These are phyloP conservation scores for Apodemus agrarius DNA, from an alignment of 2,797 vertebrate species.

Conservation along the genomic window DNA sequence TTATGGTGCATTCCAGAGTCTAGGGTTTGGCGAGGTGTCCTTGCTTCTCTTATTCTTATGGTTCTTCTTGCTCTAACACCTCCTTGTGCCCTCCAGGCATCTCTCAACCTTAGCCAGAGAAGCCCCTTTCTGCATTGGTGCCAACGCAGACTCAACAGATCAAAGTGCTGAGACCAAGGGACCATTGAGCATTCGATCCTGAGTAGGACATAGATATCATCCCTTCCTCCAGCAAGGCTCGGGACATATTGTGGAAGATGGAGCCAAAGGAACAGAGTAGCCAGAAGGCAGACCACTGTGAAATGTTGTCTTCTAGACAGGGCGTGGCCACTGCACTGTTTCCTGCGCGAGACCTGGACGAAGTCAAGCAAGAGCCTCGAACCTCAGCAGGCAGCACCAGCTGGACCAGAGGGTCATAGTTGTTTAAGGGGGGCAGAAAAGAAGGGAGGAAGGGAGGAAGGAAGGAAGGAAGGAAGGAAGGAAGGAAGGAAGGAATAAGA, in stretches of 20 bases:
- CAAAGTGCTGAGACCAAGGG: neutral
- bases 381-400: too few relatives aligned
- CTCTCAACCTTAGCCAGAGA: neutral
- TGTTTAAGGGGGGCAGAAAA: neutral
- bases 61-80: neutral
- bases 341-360: too few relatives aligned
- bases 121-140: neutral
- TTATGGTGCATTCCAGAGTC: neutral
- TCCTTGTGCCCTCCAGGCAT: neutral
- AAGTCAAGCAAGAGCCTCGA: neutral
- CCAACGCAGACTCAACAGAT: neutral
- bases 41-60: neutral
- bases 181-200: neutral
- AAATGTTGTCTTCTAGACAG: neutral
- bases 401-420: neutral
- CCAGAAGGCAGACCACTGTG: neutral
- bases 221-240: neutral
- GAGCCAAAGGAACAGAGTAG: too few relatives aligned
- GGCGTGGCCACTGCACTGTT: too few relatives aligned
- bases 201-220: neutral
- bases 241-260: fast-evolving
- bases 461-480: too few relatives aligned
- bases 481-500: neutral
- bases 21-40: neutral
- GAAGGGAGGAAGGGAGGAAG: neutral